Percentiles rank a stretch among this genome's conserved stretches.
Conservation (phyloP, 1,140 invertebrate species). For the Helicoverpa armigera region DNA sequence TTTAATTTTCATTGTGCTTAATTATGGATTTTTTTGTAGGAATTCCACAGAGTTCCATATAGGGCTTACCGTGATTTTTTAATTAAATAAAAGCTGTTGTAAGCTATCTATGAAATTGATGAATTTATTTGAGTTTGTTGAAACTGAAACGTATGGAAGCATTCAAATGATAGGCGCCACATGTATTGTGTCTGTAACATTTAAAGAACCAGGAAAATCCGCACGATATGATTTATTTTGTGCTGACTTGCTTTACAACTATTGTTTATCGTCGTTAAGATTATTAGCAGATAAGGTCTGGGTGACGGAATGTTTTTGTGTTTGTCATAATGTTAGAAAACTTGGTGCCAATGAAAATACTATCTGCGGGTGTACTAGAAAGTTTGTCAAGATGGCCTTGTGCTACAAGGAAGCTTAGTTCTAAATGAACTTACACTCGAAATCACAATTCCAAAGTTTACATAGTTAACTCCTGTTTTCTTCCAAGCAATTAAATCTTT, state of each 20-base stretch:
- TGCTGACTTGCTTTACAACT: conserved; percentile 7
- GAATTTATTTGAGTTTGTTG: conserved; percentile 9
- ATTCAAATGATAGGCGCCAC: conserved; percentile 1
- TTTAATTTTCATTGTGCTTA: conserved; percentile 57
- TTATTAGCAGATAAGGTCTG: background rate
- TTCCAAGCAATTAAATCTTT: background rate
- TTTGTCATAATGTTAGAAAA: no score
- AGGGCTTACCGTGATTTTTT: background rate
- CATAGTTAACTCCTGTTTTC: background rate
- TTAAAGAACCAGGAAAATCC: conserved; percentile 19
- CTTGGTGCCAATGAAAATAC: background rate
- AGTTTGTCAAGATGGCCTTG: no score
- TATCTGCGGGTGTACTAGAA: no score
- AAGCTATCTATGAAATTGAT: background rate
- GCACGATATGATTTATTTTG: conserved; percentile 1
- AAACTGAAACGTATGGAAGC: background rate
- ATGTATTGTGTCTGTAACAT: background rate
- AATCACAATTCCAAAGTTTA: background rate
- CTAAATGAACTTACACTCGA: no score
- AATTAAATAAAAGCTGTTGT: background rate
- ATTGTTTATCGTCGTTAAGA: background rate
- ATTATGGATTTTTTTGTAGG: background rate
- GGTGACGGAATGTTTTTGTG: background rate
- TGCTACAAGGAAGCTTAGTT: no score
- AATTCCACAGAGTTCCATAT: background rate